These are phyloP conservation scores for Calephelis perditalis DNA, from an alignment of 2,888 invertebrate genomes.

Conservation along the genomic window DNA sequence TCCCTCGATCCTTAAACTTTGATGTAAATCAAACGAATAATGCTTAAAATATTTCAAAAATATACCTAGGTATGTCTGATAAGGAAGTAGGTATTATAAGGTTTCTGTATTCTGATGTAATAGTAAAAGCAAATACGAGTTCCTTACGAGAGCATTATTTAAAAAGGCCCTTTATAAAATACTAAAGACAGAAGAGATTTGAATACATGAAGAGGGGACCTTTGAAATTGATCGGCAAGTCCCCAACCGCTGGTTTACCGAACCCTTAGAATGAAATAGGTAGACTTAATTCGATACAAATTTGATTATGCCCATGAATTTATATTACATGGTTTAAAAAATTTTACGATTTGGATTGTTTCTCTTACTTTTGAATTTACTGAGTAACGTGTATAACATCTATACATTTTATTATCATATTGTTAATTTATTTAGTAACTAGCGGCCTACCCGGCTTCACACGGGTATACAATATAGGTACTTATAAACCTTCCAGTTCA, in stretches of 20 bases:
- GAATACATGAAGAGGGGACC: slow-evolving; percentile 67
- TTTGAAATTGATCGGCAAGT: slow-evolving; percentile 73
- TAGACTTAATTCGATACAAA: slow-evolving; percentile 66
- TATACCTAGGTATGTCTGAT: too few relatives aligned
- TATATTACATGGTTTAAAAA: slow-evolving; percentile 24
- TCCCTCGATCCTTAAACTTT: too few relatives aligned
- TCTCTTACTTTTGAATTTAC: neutral
- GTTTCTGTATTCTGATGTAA: neutral
- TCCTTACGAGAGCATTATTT: slow-evolving; percentile 17
- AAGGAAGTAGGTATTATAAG: neutral
- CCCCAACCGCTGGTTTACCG: slow-evolving; percentile 70
- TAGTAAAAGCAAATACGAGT: slow-evolving; percentile 6
- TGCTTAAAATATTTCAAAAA: too few relatives aligned
- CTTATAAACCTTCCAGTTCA: too few relatives aligned
- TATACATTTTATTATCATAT: too few relatives aligned
- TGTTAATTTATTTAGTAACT: too few relatives aligned
- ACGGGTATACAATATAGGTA: too few relatives aligned
- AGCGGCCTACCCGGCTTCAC: too few relatives aligned
- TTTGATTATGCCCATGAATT: slow-evolving; percentile 53
- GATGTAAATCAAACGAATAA: too few relatives aligned
- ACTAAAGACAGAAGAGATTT: slow-evolving; percentile 72
- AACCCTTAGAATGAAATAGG: slow-evolving; percentile 50
- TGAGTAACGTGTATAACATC: too few relatives aligned
- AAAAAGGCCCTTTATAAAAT: slow-evolving; percentile 58
- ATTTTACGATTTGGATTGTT: neutral